phyloP scores from a whole-genome alignment of 2,888 invertebrate genomes.

The Sesia apiformis region DNA sequence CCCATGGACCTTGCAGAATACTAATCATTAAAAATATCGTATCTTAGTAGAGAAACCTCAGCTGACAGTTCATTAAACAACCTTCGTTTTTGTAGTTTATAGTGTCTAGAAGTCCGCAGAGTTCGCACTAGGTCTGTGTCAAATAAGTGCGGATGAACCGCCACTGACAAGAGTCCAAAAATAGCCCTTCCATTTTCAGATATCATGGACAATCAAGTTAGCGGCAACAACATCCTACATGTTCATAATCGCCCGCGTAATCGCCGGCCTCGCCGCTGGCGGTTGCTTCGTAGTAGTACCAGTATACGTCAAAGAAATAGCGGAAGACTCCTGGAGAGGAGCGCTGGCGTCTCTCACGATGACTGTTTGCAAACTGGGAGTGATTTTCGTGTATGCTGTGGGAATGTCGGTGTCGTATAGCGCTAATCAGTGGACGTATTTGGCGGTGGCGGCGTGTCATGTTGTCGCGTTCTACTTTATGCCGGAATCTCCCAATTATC shows the following conservation, averaged over 20 bases:
- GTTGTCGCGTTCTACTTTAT: conserved; percentile 37
- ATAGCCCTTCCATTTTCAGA: conserved; percentile 19
- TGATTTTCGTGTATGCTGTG: conserved; percentile 45
- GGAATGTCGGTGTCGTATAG: conserved; percentile 35
- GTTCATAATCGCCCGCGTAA: conserved; percentile 32
- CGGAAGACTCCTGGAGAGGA: conserved; percentile 40
- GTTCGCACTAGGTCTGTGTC: no score
- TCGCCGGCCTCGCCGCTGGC: conserved; percentile 40
- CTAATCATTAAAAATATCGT: no score
- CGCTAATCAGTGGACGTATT: conserved; percentile 35
- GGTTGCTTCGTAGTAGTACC: conserved; percentile 49
- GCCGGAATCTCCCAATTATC: conserved; percentile 54
- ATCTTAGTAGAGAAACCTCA: no score
- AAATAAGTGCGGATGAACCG: no score
- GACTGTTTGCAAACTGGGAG: conserved; percentile 50
- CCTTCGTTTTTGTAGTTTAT: no score
- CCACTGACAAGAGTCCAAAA: neutral
- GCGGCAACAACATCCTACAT: conserved; percentile 23
- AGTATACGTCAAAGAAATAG: conserved; percentile 46
- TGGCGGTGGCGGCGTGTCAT: conserved; percentile 29
- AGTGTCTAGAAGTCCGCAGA: no score
- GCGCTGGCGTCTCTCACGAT: conserved; percentile 43
- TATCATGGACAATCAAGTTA: conserved; percentile 47
- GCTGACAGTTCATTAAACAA: no score
- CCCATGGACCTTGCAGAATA: no score